A percentile compares a stretch with the other conserved stretches of the same genome.
Conservation (phyloP, 1,140 invertebrate genomes). For the Conus ventricosus region DNA sequence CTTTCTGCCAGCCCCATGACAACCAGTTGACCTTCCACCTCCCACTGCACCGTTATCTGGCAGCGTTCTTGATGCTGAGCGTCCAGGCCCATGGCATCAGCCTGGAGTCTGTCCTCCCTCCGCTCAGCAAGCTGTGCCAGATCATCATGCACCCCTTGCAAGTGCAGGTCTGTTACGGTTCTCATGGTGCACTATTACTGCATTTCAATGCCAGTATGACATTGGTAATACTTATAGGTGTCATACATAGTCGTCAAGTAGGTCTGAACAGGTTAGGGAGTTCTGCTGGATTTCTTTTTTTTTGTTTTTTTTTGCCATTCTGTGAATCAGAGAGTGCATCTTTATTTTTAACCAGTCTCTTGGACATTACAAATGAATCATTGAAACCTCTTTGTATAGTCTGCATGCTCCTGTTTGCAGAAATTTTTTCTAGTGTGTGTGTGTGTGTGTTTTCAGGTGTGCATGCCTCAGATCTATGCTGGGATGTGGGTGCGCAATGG, state of each 20-base stretch:
- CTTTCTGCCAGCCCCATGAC: constrained; percentile 81
- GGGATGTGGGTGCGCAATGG: constrained; percentile 98
- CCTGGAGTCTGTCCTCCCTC: constrained; percentile 85
- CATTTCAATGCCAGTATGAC: background rate
- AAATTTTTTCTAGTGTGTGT: too few species aligned
- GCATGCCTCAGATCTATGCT: constrained; percentile 94
- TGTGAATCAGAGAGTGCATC: too few species aligned
- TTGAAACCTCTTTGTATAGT: too few species aligned
- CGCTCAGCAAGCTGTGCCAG: constrained; percentile 83
- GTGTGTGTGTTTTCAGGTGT: constrained; percentile 80
- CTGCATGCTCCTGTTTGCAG: too few species aligned
- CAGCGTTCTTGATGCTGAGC: constrained; percentile 93
- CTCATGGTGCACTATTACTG: too few species aligned
- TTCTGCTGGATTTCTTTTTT: too few species aligned
- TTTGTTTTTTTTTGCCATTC: too few species aligned
- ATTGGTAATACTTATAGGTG: too few species aligned
- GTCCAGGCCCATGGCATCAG: constrained; percentile 87
- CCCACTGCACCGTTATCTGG: constrained; percentile 94
- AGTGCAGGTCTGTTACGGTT: constrained; percentile 84
- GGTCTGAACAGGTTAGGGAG: too few species aligned
- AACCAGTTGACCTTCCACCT: constrained; percentile 95
- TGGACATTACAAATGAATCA: too few species aligned
- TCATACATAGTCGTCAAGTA: too few species aligned
- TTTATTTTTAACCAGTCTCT: too few species aligned
- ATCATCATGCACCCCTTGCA: constrained; percentile 92